These are phyloP conservation scores for Euglossa dilemma DNA, from an alignment of 1,140 invertebrate species.

Conservation along the genomic window DNA sequence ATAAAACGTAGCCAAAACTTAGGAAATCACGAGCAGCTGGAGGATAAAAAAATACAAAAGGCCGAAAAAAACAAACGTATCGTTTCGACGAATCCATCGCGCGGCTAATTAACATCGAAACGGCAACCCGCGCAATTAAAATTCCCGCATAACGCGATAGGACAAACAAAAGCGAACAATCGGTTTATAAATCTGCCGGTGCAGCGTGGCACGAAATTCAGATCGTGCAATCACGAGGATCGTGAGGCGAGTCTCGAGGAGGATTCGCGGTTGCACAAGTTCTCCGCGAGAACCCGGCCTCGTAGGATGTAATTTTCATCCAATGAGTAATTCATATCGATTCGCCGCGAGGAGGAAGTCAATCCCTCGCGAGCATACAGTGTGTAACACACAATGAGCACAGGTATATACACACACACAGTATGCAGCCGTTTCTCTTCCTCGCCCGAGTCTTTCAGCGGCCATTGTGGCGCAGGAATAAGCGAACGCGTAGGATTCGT, in stretches of 20 bases:
- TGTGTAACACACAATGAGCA: constrained; percentile 17
- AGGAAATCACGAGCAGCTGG: no score
- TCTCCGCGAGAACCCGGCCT: neutral
- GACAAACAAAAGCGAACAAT: neutral
- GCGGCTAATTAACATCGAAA: no score
- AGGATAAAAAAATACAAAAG: no score
- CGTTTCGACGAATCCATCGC: no score
- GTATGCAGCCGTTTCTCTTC: neutral
- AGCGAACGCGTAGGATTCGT: constrained; percentile 34
- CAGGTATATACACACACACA: neutral
- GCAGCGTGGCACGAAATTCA: neutral
- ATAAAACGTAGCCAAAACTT: no score
- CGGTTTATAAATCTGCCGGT: neutral
- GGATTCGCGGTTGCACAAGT: constrained; percentile 32
- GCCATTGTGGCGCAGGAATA: constrained; percentile 20
- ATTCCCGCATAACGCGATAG: neutral
- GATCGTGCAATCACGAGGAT: neutral
- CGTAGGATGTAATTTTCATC: constrained; percentile 53
- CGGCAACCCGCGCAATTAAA: neutral
- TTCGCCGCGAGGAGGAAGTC: constrained; percentile 14
- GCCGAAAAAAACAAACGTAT: no score
- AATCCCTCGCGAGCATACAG: neutral
- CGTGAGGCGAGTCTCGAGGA: constrained; percentile 6
- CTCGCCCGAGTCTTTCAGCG: neutral
- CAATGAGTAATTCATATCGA: constrained; percentile 51